A percentile compares a stretch with the other conserved stretches of the same genome.
Conservation (phyloP, 2,797 vertebrate species). For the Notamacropus eugenii region DNA sequence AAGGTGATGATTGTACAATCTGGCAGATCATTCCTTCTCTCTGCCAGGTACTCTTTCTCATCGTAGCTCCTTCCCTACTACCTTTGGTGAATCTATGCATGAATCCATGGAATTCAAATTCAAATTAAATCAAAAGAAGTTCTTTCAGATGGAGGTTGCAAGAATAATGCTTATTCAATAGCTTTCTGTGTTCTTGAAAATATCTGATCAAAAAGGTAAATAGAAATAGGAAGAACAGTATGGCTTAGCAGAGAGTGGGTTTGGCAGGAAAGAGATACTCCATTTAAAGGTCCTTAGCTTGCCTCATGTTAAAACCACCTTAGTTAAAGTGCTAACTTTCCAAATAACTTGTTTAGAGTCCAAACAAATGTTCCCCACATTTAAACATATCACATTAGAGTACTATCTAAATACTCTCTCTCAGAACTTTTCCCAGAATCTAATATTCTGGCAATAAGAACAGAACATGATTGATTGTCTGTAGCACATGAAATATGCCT, state of each 20-base stretch:
- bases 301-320: constrained; percentile 18
- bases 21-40: background rate
- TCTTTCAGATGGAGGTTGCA: constrained; percentile 21
- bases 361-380: constrained; percentile 34
- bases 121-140: background rate
- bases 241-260: background rate
- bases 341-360: constrained; percentile 20
- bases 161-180: constrained; percentile 24
- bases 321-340: constrained; percentile 15
- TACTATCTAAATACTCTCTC: constrained; percentile 16
- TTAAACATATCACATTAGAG: constrained; percentile 32
- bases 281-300: constrained; percentile 7
- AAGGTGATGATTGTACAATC: constrained; percentile 17
- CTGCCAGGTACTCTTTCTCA: background rate
- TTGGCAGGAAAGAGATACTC: background rate
- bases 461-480: background rate
- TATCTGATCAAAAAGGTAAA: background rate
- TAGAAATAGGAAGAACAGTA: background rate
- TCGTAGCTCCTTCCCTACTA: constrained; percentile 22
- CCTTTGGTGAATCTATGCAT: constrained; percentile 6
- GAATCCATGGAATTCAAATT: background rate
- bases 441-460: background rate
- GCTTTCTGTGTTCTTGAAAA: constrained; percentile 6
- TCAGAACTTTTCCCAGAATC: constrained; percentile 45
- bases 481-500: background rate